Conservation (phyloP, 2,797 vertebrate species). For the Thripadectes ignobilis region DNA sequence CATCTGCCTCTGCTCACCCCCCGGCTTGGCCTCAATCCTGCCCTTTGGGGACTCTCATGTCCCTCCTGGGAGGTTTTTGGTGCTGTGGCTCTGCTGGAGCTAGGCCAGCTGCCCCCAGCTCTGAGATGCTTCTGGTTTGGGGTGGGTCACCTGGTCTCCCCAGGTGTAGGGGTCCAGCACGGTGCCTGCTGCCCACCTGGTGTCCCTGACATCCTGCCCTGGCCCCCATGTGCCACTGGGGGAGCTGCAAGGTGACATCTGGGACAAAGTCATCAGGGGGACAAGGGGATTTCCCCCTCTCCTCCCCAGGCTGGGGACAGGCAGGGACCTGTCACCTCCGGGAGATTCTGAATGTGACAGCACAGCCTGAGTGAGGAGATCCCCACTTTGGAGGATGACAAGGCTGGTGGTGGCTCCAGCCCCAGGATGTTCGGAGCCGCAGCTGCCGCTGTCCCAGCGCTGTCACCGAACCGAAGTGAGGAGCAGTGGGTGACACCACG, state of each 20-base stretch:
- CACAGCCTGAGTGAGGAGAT: accelerated
- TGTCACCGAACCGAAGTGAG: not conserved
- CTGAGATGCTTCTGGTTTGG: not conserved
- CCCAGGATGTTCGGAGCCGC: not conserved
- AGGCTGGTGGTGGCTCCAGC: not conserved
- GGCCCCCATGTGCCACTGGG: not conserved
- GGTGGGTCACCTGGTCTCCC: not conserved
- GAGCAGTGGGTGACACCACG: not conserved
- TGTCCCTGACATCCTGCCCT: too few species aligned
- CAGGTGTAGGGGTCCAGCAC: accelerated
- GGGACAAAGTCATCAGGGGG: not conserved
- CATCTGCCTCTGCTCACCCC: not conserved
- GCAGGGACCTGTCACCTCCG: not conserved
- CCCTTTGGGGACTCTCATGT: not conserved
- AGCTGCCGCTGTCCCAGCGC: not conserved
- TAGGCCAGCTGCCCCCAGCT: not conserved
- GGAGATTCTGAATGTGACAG: not conserved
- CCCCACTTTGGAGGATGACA: not conserved
- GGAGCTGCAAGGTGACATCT: not conserved
- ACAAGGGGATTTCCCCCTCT: not conserved
- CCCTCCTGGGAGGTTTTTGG: not conserved
- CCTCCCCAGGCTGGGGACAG: not conserved
- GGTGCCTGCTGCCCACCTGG: not conserved
- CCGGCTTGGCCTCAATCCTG: not conserved
- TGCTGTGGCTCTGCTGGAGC: not conserved